Evolutionary conservation across 37 sponge, comb jelly and placozoan species (phyloP).

Genomic region (Axinella damicornis): DNA sequence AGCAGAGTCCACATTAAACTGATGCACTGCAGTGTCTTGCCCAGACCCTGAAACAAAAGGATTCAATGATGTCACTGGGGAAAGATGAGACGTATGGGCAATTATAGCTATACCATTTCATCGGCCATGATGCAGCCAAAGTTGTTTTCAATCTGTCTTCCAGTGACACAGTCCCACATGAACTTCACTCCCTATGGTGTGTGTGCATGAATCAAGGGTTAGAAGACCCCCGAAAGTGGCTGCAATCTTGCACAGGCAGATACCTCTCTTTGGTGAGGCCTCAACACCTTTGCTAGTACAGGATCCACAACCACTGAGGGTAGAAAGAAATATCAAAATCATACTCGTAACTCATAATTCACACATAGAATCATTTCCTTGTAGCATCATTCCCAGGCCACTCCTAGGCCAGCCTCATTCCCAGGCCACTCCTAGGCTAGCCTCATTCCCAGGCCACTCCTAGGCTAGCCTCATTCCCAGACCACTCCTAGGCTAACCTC

Average conservation of each 20-base stretch:
- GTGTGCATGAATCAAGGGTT: background rate
- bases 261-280: slow-evolving; percentile 97
- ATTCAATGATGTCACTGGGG: too few species aligned
- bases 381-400: too few species aligned
- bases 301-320: slow-evolving; percentile 96
- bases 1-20: slow-evolving; percentile 94
- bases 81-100: too few species aligned
- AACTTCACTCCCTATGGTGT: slow-evolving; percentile 90
- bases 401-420: too few species aligned
- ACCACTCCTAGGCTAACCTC: too few species aligned
- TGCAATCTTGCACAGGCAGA: background rate
- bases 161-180: slow-evolving; percentile 96
- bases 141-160: slow-evolving; percentile 71
- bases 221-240: background rate
- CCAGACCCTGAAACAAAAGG: slow-evolving; percentile 73
- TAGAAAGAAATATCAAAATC: background rate
- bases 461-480: too few species aligned
- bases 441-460: too few species aligned
- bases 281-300: slow-evolving; percentile 73
- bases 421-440: too few species aligned
- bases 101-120: slow-evolving; percentile 80
- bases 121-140: slow-evolving; percentile 99
- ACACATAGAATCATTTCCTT: too few species aligned
- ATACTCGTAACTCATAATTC: background rate
- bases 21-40: slow-evolving; percentile 98